phyloP scores from a whole-genome alignment of 2,888 invertebrate species.

The Orthosia incerta region DNA sequence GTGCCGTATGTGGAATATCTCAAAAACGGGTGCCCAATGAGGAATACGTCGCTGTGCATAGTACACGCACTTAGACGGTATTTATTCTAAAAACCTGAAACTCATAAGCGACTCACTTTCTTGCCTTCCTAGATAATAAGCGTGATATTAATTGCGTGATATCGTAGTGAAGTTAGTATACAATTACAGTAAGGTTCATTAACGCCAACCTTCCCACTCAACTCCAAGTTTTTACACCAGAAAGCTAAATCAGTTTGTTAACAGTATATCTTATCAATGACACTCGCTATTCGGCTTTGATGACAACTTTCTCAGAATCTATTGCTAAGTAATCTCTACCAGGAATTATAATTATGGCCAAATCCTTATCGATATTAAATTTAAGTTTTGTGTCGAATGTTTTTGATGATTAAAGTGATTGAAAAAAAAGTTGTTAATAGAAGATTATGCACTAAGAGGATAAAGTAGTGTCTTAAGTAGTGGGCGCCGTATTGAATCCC shows the following conservation, averaged over 20 bases:
- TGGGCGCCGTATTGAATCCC: too few relatives aligned
- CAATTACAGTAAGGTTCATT: conserved; percentile 24
- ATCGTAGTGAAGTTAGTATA: conserved; percentile 8
- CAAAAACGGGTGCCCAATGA: too few relatives aligned
- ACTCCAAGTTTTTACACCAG: conserved; percentile 12
- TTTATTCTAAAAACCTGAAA: neutral
- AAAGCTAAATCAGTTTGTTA: conserved; percentile 26
- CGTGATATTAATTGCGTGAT: conserved; percentile 3
- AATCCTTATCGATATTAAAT: too few relatives aligned
- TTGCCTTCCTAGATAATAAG: neutral
- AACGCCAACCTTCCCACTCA: neutral
- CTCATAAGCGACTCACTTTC: neutral
- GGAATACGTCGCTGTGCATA: neutral
- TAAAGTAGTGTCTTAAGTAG: too few relatives aligned
- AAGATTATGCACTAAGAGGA: too few relatives aligned
- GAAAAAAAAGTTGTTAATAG: too few relatives aligned
- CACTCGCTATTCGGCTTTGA: conserved; percentile 14
- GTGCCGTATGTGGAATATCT: too few relatives aligned
- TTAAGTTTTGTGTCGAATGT: too few relatives aligned
- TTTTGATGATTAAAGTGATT: too few relatives aligned
- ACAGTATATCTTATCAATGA: conserved; percentile 26
- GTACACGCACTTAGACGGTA: neutral
- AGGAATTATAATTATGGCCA: conserved; percentile 4
- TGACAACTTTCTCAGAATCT: conserved; percentile 1
- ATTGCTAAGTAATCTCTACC: conserved; percentile 1